A percentile compares a stretch with the other conserved stretches of the same genome.
Evolutionary conservation across 1,140 invertebrate genomes (phyloP).

Genomic region (Brachionus calyciflorus): DNA sequence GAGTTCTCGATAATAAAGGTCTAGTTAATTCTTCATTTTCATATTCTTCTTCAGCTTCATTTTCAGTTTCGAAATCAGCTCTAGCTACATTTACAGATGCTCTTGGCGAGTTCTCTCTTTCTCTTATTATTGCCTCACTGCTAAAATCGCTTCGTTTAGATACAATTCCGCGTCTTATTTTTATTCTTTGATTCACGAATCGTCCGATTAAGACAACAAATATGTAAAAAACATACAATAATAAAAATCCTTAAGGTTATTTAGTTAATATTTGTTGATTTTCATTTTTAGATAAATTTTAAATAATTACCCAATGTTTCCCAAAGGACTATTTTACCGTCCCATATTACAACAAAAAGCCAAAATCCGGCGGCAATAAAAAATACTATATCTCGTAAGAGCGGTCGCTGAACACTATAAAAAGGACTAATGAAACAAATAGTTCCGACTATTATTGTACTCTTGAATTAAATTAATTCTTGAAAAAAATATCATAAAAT

Average conservation of each 20-base stretch:
- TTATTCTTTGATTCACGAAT: constrained; percentile 51
- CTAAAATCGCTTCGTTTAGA: constrained; percentile 20
- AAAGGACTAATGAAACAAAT: constrained; percentile 67
- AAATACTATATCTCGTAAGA: constrained; percentile 69
- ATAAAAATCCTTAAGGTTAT: constrained; percentile 62
- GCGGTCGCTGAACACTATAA: constrained; percentile 64
- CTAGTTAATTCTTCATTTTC: constrained; percentile 19
- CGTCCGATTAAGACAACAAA: constrained; percentile 64
- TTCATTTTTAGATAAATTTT: not conserved
- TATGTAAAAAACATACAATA: constrained; percentile 67
- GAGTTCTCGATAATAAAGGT: constrained; percentile 1
- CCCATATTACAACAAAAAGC: constrained; percentile 61
- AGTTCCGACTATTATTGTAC: constrained; percentile 66
- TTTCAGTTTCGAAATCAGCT: not conserved
- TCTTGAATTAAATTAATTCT: constrained; percentile 14
- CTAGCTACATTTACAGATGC: not conserved
- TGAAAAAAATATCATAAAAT: too few species aligned
- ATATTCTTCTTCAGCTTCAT: constrained; percentile 30
- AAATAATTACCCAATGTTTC: constrained; percentile 60
- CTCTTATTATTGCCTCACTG: constrained; percentile 17
- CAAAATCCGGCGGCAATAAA: constrained; percentile 65
- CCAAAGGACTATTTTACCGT: constrained; percentile 58
- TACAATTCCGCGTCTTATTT: constrained; percentile 47
- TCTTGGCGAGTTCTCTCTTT: not conserved
- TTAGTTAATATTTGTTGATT: not conserved